A percentile compares a stretch with the other conserved stretches of the same genome.
phyloP scores from a whole-genome alignment of 92 coral and sea anemone species.

The Epizoanthus rinbou region DNA sequence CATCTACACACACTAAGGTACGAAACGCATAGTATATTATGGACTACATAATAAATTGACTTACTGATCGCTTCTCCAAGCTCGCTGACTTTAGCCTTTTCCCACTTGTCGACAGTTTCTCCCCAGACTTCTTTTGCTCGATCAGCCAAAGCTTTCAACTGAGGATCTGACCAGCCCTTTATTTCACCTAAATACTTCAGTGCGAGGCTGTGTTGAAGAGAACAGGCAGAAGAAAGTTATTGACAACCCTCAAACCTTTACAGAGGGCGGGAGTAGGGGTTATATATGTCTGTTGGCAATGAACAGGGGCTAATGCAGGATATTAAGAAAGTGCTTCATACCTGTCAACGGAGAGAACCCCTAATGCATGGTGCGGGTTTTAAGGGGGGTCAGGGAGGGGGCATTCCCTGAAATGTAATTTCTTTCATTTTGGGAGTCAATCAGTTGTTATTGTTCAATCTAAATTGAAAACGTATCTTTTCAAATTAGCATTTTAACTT shows the following conservation, averaged over 20 bases:
- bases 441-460: too few species aligned
- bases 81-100: conserved; percentile 90
- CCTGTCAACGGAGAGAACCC: too few species aligned
- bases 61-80: conserved; percentile 83
- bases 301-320: background rate
- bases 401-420: too few species aligned
- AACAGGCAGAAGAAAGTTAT: background rate
- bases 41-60: conserved; percentile 6
- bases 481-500: too few species aligned
- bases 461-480: too few species aligned
- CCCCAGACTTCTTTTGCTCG: conserved; percentile 80
- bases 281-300: too few species aligned
- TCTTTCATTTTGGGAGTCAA: background rate
- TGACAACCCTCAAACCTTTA: background rate
- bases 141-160: conserved; percentile 73
- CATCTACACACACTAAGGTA: too few species aligned
- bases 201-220: conserved; percentile 57
- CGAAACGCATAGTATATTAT: too few species aligned
- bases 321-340: background rate
- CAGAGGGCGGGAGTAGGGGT: too few species aligned
- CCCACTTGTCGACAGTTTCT: conserved; percentile 74
- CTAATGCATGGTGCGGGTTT: too few species aligned
- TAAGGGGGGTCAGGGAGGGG: too few species aligned
- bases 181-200: conserved; percentile 80
- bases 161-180: conserved; percentile 79